Base-by-base conservation (phyloP, 1,140 invertebrate species). In the Drosophila kurseongensis region DNA sequence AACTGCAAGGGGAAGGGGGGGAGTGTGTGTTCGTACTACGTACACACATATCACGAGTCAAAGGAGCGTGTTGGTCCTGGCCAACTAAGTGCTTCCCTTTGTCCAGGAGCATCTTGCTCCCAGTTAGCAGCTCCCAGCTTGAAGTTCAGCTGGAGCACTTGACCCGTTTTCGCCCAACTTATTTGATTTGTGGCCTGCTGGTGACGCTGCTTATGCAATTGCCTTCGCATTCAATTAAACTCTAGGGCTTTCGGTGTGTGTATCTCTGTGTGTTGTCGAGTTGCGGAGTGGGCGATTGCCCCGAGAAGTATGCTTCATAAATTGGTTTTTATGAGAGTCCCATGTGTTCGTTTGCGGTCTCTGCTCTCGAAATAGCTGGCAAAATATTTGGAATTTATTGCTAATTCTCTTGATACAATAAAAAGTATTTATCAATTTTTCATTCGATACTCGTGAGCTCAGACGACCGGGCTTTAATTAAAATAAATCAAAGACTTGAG, bases 121-220 rank as follows among this genome's bases (percentile, higher is more conserved):
- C 38, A 44, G 32, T 41, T 54, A 47, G 35, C 42, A 38, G 44
- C 38, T 36, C 41, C 27, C 58, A 44, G 13, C 50, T 60, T 56
- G 61, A 78, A 82, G 83, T 88, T 86, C 78, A 78, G 80, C 47
- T 77, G 38, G 12, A 72, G 77, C 66, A 82, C 82, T 86, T 86
- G 82, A 86, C 83, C 82, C 65, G 68, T 62, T 65, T 74, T 44
- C 63, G 47, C 56, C 47, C 48, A 50, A 60, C 55, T 62, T 59
- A 66, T 77, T 69, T 77, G 59, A 85, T 68, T 75, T 80, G 40
- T 68, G 72, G 58, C 61, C 72, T 63, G 73, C 41, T 36, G 29
- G 52, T 58, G 76, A 72, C 71, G 74, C 50, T 61, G 50, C 55
- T 76, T 76, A 77, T 76, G 62, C 57, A 55, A 56, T 77, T 76